Percentiles rank a stretch among this genome's conserved stretches.
These are phyloP conservation scores for Synaphobranchus kaupii DNA, from an alignment of 2,797 vertebrate species.

Conservation along the genomic window DNA sequence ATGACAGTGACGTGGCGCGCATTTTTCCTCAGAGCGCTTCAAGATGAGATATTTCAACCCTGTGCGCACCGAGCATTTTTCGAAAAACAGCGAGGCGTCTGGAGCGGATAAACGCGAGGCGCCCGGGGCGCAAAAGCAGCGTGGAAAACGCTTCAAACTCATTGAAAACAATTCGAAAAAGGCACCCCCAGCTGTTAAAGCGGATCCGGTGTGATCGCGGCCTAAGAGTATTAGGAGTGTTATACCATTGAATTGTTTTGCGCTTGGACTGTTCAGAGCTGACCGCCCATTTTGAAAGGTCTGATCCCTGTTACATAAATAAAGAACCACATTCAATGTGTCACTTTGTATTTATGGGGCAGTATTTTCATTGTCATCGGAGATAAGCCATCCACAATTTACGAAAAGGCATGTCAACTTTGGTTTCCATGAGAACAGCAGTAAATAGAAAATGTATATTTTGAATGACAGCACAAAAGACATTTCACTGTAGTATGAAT, in stretches of 20 bases:
- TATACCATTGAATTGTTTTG: neutral
- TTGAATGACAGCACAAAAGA: neutral
- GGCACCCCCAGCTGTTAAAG: no score
- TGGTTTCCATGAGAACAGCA: conserved; percentile 7
- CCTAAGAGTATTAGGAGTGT: neutral
- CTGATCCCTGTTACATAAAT: neutral
- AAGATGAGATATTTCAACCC: no score
- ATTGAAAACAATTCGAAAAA: no score
- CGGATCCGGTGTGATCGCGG: no score
- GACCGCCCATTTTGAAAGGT: neutral
- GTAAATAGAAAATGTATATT: neutral
- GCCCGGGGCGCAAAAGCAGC: no score
- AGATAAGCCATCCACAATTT: neutral
- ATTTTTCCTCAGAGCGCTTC: no score
- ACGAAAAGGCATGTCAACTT: neutral
- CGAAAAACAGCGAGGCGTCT: no score
- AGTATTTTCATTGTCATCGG: neutral
- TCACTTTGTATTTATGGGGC: neutral
- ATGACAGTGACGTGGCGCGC: no score
- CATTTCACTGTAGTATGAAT: neutral
- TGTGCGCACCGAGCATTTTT: no score
- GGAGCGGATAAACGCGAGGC: no score
- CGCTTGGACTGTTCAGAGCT: neutral
- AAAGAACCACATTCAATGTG: neutral
- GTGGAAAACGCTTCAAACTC: no score